Conservation (phyloP, 2,888 invertebrate genomes). For the Polydrusus pterygomalis region DNA sequence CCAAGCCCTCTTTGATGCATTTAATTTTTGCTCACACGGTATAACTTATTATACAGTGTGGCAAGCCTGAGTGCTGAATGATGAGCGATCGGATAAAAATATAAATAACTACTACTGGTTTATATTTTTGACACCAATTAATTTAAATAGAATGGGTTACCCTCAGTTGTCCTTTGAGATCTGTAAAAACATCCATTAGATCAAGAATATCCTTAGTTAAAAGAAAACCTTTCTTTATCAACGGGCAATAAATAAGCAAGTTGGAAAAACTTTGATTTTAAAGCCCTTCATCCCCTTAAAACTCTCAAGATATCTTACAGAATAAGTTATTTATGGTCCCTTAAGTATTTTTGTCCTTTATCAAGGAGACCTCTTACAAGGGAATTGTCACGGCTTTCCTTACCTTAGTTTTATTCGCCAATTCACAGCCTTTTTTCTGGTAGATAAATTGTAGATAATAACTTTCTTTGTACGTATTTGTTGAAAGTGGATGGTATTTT, state of each 20-base stretch:
- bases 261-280: neutral
- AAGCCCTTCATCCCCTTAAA: neutral
- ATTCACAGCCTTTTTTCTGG: neutral
- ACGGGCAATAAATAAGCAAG: neutral
- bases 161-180: too few species aligned
- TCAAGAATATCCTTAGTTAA: neutral
- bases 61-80: too few species aligned
- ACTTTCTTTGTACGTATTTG: neutral
- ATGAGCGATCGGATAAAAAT: too few species aligned
- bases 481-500: neutral
- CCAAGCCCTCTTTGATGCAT: too few species aligned
- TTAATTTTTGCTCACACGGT: too few species aligned
- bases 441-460: constrained; percentile 2
- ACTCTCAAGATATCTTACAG: neutral
- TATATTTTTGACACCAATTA: too few species aligned
- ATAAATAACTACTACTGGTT: too few species aligned
- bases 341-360: constrained; percentile 12
- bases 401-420: constrained; percentile 2
- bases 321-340: constrained; percentile 11
- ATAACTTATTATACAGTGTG: too few species aligned
- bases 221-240: neutral
- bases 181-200: neutral
- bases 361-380: neutral
- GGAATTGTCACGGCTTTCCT: neutral
- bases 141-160: too few species aligned